phyloP scores from a whole-genome alignment of 2,888 invertebrate genomes.

The Fabriciana adippe region DNA sequence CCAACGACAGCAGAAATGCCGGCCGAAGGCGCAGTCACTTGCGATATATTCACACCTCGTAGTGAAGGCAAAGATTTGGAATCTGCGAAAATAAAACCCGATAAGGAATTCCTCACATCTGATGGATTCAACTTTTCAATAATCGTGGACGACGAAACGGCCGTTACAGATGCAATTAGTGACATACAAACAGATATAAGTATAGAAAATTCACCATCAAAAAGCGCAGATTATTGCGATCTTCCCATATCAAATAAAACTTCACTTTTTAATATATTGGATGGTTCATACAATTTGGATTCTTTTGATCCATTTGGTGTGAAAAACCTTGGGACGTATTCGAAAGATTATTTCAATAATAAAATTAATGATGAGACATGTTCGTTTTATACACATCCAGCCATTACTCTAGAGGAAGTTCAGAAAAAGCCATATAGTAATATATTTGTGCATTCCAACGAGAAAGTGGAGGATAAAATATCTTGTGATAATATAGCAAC shows the following conservation, averaged over 20 bases:
- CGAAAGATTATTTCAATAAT: conserved; percentile 57
- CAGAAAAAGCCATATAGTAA: conserved; percentile 70
- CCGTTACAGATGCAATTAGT: conserved; percentile 51
- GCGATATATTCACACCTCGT: conserved; percentile 63
- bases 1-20: conserved; percentile 77
- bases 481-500: conserved; percentile 72
- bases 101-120: conserved; percentile 61
- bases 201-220: conserved; percentile 57
- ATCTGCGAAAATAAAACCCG: conserved; percentile 49
- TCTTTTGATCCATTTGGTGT: conserved; percentile 75
- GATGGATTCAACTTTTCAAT: conserved; percentile 72
- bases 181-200: conserved; percentile 46
- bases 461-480: conserved; percentile 55
- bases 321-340: conserved; percentile 55
- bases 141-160: conserved; percentile 63
- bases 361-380: conserved; percentile 57
- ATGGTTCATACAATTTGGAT: conserved; percentile 73
- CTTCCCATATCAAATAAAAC: conserved; percentile 39
- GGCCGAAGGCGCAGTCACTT: conserved; percentile 59
- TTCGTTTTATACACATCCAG: conserved; percentile 65
- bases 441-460: conserved; percentile 60
- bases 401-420: conserved; percentile 67
- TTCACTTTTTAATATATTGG: conserved; percentile 72
- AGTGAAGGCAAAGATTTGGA: conserved; percentile 61
- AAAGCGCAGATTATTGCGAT: conserved; percentile 45